phyloP scores from a whole-genome alignment of 2,113 vertebrate genomes.

The Pardalotus punctatus region DNA sequence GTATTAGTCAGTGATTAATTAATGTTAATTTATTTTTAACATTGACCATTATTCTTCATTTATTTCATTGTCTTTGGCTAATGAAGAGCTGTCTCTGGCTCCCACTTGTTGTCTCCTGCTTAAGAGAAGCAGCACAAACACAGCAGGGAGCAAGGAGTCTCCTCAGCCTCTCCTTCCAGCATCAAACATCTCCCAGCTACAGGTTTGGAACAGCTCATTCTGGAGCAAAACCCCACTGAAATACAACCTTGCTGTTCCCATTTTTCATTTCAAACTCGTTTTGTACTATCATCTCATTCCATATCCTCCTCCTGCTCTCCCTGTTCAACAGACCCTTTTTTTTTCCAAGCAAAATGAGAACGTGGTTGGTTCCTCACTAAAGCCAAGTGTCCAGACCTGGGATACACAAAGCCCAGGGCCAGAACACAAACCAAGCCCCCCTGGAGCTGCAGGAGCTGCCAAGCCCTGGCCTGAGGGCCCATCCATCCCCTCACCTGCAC shows the following conservation, averaged over 20 bases:
- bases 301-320: accelerated
- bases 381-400: neutral
- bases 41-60: neutral
- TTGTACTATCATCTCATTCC: accelerated
- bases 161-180: neutral
- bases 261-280: neutral
- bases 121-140: neutral
- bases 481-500: neutral
- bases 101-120: neutral
- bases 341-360: accelerated
- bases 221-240: neutral
- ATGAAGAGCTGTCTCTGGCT: neutral
- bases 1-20: conserved; percentile 22
- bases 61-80: neutral
- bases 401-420: accelerated
- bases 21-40: conserved; percentile 11
- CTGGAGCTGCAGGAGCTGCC: neutral
- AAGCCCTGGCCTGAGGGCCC: neutral
- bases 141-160: neutral
- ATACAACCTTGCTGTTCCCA: accelerated
- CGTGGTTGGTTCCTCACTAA: accelerated
- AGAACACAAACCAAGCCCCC: neutral
- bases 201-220: accelerated
- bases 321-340: accelerated
- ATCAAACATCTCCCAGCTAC: neutral